Evolutionary conservation across 2,888 invertebrate genomes (phyloP).

Genomic region (Pollenia amentaria): DNA sequence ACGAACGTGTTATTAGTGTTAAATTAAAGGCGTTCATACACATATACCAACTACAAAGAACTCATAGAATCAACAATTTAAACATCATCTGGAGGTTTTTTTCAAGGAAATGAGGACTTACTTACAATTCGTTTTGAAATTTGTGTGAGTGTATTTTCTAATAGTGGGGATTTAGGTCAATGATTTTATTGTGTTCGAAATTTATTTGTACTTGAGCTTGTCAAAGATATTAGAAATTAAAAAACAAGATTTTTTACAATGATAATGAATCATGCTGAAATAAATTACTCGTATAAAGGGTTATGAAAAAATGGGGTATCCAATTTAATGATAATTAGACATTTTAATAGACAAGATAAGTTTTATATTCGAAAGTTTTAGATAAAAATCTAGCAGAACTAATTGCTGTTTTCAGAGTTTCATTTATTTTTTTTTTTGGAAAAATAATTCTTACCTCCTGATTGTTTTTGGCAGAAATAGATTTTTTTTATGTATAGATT

Average conservation of each 20-base stretch:
- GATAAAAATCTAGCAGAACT: no score
- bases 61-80: background rate
- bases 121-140: constrained; percentile 2
- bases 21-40: constrained; percentile 48
- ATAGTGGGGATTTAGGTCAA: constrained; percentile 68
- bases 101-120: constrained; percentile 3
- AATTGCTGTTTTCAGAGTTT: no score
- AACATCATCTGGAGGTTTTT: background rate
- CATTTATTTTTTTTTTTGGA: no score
- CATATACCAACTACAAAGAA: background rate
- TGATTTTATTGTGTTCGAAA: constrained; percentile 65
- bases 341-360: no score
- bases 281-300: background rate
- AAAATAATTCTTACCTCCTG: no score
- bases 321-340: background rate
- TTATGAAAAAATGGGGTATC: background rate
- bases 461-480: no score
- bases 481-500: no score
- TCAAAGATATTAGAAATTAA: constrained; percentile 35
- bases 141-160: constrained; percentile 19
- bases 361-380: no score
- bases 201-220: constrained; percentile 39
- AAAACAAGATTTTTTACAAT: background rate
- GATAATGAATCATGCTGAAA: background rate
- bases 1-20: constrained; percentile 55